Conservation (phyloP, 2,888 invertebrate genomes). For the Drosophila parthenogenetica region DNA sequence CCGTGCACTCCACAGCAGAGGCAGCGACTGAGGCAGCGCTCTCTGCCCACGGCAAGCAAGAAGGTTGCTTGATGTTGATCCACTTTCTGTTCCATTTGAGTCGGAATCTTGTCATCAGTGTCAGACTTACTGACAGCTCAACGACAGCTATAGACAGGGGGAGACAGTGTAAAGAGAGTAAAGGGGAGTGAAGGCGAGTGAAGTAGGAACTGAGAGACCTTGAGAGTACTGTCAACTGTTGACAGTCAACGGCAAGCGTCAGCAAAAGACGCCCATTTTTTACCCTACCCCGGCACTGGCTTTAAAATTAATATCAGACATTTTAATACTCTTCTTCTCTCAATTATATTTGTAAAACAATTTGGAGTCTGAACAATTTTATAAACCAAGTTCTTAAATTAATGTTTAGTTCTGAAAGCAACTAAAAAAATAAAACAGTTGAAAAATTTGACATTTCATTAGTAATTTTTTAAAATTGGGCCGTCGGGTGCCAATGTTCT, state of each 20-base stretch:
- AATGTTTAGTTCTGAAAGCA: too few relatives aligned
- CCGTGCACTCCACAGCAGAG: constrained; percentile 40
- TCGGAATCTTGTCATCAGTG: constrained; percentile 59
- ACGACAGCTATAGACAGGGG: constrained; percentile 16
- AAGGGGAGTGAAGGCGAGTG: neutral
- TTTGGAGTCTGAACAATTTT: neutral
- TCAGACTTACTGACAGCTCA: constrained; percentile 55
- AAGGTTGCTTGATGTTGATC: constrained; percentile 47
- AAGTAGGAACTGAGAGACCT: neutral
- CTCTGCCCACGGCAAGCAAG: constrained; percentile 41
- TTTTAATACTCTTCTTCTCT: too few relatives aligned
- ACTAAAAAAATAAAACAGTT: too few relatives aligned
- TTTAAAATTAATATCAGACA: neutral
- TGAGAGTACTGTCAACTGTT: constrained; percentile 43
- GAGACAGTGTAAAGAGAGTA: constrained; percentile 12
- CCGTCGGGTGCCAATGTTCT: too few relatives aligned
- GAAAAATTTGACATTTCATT: too few relatives aligned
- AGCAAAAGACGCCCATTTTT: constrained; percentile 5
- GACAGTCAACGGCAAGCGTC: constrained; percentile 43
- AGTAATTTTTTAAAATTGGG: too few relatives aligned
- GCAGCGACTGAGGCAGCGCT: constrained; percentile 5
- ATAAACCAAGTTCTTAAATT: too few relatives aligned
- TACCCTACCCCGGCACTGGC: neutral
- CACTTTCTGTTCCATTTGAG: constrained; percentile 52
- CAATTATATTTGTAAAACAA: too few relatives aligned